Evolutionary conservation across 2,797 vertebrate genomes (phyloP).

Genomic region (Catostomus latipinnis): DNA sequence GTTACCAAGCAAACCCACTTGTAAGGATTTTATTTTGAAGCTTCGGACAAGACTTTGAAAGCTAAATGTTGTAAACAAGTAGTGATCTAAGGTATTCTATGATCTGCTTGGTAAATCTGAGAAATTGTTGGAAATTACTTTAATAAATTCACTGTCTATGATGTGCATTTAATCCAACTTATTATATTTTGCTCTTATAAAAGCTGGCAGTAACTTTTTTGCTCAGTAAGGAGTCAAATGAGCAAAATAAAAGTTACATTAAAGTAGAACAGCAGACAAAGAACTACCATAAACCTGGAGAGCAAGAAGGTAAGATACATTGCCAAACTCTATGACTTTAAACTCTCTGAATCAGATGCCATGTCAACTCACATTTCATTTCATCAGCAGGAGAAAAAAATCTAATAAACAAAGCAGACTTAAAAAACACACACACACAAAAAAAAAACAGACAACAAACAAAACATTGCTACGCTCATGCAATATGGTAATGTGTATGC

Average conservation of each 20-base stretch:
- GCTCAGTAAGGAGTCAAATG: slow-evolving; percentile 24
- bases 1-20: slow-evolving; percentile 42
- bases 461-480: slow-evolving; percentile 29
- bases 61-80: slow-evolving; percentile 3
- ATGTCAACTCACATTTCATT: slow-evolving; percentile 43
- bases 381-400: slow-evolving; percentile 26
- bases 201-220: not conserved
- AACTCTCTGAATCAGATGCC: slow-evolving; percentile 48
- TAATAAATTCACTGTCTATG: not conserved
- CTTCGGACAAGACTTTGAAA: slow-evolving; percentile 36
- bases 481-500: slow-evolving; percentile 27
- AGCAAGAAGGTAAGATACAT: slow-evolving; percentile 6
- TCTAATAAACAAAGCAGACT: slow-evolving; percentile 21
- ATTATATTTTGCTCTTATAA: not conserved
- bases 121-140: too few species aligned
- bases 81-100: slow-evolving; percentile 3
- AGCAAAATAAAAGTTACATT: not conserved
- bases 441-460: slow-evolving; percentile 1
- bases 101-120: not conserved
- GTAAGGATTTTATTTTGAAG: slow-evolving; percentile 51
- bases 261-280: slow-evolving; percentile 31
- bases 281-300: not conserved
- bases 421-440: not conserved
- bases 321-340: slow-evolving; percentile 20
- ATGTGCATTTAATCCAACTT: not conserved